Conservation (phyloP, 2,113 vertebrate species). For the Vimba vimba region DNA sequence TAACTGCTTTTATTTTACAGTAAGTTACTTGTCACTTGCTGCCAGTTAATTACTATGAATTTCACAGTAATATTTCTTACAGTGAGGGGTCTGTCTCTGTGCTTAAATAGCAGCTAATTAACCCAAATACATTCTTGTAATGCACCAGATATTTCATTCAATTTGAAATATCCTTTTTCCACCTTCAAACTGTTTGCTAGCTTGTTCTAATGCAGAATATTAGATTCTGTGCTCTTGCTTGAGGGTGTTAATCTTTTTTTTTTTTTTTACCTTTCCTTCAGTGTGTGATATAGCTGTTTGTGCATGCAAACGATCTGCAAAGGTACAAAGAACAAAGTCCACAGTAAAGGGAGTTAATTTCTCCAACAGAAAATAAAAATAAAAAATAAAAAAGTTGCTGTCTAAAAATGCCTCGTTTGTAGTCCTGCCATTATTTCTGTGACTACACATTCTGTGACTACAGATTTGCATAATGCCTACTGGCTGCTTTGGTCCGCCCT, state of each 20-base stretch:
- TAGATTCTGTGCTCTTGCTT: background rate
- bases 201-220: background rate
- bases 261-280: background rate
- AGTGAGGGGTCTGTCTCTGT: background rate
- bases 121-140: background rate
- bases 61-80: too few relatives aligned
- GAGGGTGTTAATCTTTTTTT: background rate
- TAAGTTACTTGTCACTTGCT: too few relatives aligned
- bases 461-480: background rate
- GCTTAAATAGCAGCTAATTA: constrained; percentile 19
- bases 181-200: background rate
- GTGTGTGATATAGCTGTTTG: background rate
- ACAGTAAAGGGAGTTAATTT: too few relatives aligned
- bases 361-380: background rate
- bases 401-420: background rate
- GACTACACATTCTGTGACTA: background rate
- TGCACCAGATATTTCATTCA: background rate
- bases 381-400: too few relatives aligned
- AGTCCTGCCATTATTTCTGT: background rate
- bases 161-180: background rate
- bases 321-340: too few relatives aligned
- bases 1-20: too few relatives aligned
- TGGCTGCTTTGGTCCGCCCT: background rate
- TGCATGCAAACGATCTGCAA: too few relatives aligned
- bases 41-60: too few relatives aligned